Percentiles rank a stretch among this genome's conserved stretches.
These are phyloP conservation scores for Podarcis muralis DNA, from an alignment of 2,113 vertebrate species.

Conservation along the genomic window DNA sequence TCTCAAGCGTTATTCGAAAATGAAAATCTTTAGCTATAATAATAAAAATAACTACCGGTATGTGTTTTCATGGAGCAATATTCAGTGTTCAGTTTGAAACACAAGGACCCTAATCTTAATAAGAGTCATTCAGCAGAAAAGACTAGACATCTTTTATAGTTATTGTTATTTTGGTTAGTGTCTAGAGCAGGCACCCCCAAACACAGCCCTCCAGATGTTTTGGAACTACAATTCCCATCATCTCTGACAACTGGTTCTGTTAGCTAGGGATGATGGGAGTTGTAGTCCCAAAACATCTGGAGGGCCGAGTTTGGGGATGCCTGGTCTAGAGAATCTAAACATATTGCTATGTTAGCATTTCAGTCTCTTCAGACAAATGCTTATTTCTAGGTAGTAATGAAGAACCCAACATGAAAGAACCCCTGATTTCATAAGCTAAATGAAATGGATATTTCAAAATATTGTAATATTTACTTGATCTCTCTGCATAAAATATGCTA, in stretches of 20 bases:
- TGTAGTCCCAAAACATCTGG: too few species aligned
- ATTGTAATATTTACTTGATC: neutral
- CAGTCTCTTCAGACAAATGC: conserved; percentile 18
- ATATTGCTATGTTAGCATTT: neutral
- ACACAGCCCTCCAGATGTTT: too few species aligned
- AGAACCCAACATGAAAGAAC: neutral
- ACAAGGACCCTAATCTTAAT: conserved; percentile 45
- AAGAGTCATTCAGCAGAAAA: conserved; percentile 17
- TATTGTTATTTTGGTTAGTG: neutral
- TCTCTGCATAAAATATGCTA: neutral
- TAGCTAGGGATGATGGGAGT: too few species aligned
- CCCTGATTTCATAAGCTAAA: neutral
- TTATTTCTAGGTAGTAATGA: neutral
- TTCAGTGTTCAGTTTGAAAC: conserved; percentile 53
- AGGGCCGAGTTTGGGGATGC: too few species aligned
- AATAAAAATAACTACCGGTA: neutral
- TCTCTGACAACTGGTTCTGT: too few species aligned
- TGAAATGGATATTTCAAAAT: neutral
- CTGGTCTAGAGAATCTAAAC: neutral
- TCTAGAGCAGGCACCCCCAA: neutral
- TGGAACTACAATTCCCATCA: too few species aligned
- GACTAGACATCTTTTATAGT: conserved; percentile 17
- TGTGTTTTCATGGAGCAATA: conserved; percentile 44
- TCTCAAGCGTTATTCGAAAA: conserved; percentile 12
- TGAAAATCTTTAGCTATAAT: conserved; percentile 44